phyloP scores from a whole-genome alignment of 2,888 invertebrate species.

The Proisotoma minuta region DNA sequence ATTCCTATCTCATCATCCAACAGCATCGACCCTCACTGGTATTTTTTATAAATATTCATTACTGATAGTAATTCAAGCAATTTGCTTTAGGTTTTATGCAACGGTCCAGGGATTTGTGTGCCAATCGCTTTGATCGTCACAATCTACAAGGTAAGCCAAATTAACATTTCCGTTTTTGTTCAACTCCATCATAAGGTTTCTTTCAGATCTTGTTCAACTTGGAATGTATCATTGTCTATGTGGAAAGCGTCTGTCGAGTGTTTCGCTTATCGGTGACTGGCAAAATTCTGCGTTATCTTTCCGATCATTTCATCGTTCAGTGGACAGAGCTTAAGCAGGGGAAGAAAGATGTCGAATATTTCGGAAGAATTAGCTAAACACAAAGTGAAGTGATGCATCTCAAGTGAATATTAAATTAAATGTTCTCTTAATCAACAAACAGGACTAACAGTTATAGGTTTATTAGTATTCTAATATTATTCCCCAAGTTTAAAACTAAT shows the following conservation, averaged over 20 bases:
- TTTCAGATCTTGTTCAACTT: constrained; percentile 51
- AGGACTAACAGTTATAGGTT: too few relatives aligned
- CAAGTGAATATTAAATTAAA: too few relatives aligned
- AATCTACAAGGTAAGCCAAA: constrained; percentile 60
- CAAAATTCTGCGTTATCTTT: constrained; percentile 74
- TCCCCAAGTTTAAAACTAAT: too few relatives aligned
- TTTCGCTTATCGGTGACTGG: constrained; percentile 82
- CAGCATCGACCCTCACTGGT: constrained; percentile 67
- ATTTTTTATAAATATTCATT: constrained; percentile 10
- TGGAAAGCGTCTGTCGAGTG: constrained; percentile 94
- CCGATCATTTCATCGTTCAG: constrained; percentile 84
- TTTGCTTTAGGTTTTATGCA: constrained; percentile 64
- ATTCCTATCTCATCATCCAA: constrained; percentile 65
- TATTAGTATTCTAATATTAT: too few relatives aligned
- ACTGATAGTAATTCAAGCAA: too few relatives aligned
- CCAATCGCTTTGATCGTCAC: constrained; percentile 79
- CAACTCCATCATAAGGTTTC: too few relatives aligned
- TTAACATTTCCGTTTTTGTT: not conserved
- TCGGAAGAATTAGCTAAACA: constrained; percentile 1
- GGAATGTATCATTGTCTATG: constrained; percentile 73
- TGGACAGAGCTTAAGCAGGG: constrained; percentile 67
- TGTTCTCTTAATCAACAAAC: too few relatives aligned
- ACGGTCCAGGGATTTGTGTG: constrained; percentile 95
- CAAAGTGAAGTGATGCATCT: too few relatives aligned
- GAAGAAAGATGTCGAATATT: not conserved